Evolutionary conservation across 2,888 invertebrate species (phyloP), one percentile per base, ranked within the genome.

Genomic region (Pinctada fucata): DNA sequence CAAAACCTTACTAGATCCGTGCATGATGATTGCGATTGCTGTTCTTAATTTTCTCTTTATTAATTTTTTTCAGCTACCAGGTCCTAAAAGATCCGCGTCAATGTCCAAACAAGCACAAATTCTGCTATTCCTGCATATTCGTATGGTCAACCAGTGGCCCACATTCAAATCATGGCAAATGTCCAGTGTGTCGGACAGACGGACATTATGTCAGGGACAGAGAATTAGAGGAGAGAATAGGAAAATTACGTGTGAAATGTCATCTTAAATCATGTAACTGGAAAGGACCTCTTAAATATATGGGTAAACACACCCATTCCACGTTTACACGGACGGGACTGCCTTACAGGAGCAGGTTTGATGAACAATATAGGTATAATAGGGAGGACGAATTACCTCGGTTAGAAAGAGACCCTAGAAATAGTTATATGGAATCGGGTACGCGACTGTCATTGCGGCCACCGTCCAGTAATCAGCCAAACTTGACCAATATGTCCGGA

Each of bases 121-220:
- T 91, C 84, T 92, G 92, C 79, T 87, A 89, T 75, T 87, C 90
- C 1, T 92, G 92, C 79, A 88, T 91, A 50, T 88, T 88, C 67
- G 90, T 91, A 50, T 92, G 92, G 92, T 88, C 90, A 10, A 88
- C 91, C 2, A 91, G 90, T 52, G 90, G 88, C n/a, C 87, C 88
- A 73, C 85, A 86, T 58, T 83, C 86, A 45, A 91, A 91, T 81
- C 88, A 90, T 72, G 82, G 88, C 49, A 85, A 88, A 68, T 92
- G 92, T 78, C 92, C 92, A 13, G 89, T 91, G n/a, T 92, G 92
- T 80, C 74, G 80, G 48, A 72, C 85, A 73, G 87, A 85, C 3
- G 85, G 89, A 6, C 71, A 83, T 51, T 91, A 91, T 83, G 79
- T 81, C 13, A 82, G 84, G 45, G 84, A 87, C 79, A 78, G 83